Percentiles rank a stretch among this genome's conserved stretches.
Evolutionary conservation across 2,113 vertebrate genomes (phyloP).

Genomic region (Megalops atlanticus): DNA sequence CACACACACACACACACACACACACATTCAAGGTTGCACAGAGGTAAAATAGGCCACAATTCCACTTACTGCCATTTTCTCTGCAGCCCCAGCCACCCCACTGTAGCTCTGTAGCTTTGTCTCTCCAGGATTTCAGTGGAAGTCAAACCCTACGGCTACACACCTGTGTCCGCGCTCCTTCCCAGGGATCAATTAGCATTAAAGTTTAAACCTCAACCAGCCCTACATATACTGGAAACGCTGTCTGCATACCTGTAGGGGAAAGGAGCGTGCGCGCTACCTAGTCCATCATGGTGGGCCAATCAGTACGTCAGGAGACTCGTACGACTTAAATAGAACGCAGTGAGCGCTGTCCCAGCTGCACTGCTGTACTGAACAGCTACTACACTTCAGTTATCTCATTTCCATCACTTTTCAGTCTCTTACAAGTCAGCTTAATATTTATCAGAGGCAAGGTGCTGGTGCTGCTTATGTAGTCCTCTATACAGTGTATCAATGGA

Average conservation of each 20-base stretch:
- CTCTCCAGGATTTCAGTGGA: slow-evolving; percentile 54
- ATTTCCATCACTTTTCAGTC: background rate
- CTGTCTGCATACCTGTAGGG: too few relatives aligned
- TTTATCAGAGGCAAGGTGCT: background rate
- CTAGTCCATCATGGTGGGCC: background rate
- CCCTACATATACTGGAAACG: slow-evolving; percentile 4
- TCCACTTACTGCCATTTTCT: slow-evolving; percentile 36
- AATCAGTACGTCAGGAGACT: background rate
- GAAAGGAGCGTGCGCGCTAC: background rate
- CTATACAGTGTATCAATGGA: background rate
- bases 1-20: slow-evolving; percentile 33
- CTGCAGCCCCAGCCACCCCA: slow-evolving; percentile 52
- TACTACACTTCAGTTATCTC: background rate
- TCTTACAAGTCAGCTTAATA: background rate
- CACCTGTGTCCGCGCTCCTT: slow-evolving; percentile 70
- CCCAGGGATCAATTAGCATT: slow-evolving; percentile 76
- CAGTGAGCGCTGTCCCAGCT: background rate
- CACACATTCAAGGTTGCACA: slow-evolving; percentile 43
- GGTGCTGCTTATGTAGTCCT: background rate
- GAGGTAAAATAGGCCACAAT: slow-evolving; percentile 54
- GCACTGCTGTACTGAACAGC: too few relatives aligned
- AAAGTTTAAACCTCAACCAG: slow-evolving; percentile 61
- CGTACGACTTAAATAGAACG: background rate
- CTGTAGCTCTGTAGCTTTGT: slow-evolving; percentile 52
- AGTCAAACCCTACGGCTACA: slow-evolving; percentile 62